These are phyloP conservation scores for Nomada ruficornis DNA, from an alignment of 2,888 invertebrate genomes.

Conservation along the genomic window DNA sequence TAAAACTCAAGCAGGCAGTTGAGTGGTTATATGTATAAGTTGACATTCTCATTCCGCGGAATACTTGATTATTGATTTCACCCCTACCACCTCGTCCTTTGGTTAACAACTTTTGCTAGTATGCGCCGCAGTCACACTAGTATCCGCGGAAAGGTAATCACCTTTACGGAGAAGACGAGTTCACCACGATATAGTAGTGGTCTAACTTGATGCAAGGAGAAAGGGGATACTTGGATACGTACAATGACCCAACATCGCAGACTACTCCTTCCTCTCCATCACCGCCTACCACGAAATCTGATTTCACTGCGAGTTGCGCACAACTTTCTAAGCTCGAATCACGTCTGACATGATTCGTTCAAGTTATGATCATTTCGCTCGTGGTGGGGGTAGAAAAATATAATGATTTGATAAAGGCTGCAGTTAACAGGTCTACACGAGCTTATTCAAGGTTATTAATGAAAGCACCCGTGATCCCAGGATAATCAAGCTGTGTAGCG, in stretches of 20 bases:
- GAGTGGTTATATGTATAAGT: conserved; percentile 59
- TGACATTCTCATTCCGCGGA: conserved; percentile 63
- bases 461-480: background rate
- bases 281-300: conserved; percentile 62
- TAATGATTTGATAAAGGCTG: conserved; percentile 38
- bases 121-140: conserved; percentile 59
- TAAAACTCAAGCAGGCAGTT: conserved; percentile 61
- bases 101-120: conserved; percentile 57
- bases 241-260: conserved; percentile 67
- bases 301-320: conserved; percentile 76
- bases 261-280: conserved; percentile 56
- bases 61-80: conserved; percentile 75
- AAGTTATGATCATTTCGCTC: conserved; percentile 64
- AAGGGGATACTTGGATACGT: conserved; percentile 52
- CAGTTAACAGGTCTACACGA: conserved; percentile 34
- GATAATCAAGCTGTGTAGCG: background rate
- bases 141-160: conserved; percentile 66
- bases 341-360: conserved; percentile 70
- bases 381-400: conserved; percentile 44
- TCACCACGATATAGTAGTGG: conserved; percentile 69
- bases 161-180: conserved; percentile 65
- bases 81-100: conserved; percentile 64
- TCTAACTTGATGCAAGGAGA: conserved; percentile 60
- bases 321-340: conserved; percentile 78
- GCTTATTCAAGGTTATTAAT: conserved; percentile 34